Percentiles rank a stretch among this genome's conserved stretches.
These are phyloP conservation scores for Sus cebifrons DNA, from an alignment of 2,797 vertebrate genomes.

Conservation along the genomic window DNA sequence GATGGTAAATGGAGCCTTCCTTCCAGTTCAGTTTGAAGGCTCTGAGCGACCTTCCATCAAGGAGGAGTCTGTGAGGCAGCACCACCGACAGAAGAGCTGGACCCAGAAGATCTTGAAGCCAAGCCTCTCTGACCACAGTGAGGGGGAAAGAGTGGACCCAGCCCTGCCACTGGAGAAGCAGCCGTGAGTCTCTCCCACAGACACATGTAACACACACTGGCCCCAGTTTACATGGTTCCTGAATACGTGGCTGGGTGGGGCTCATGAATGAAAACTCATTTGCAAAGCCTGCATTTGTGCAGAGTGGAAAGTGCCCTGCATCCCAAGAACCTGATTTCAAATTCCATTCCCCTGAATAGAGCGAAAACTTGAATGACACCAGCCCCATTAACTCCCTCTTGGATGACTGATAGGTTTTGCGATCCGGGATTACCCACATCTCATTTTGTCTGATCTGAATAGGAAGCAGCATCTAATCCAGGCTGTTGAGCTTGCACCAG, in stretches of 20 bases:
- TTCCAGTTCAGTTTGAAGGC: slow-evolving; percentile 96
- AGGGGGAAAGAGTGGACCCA: slow-evolving; percentile 93
- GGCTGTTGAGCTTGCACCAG: background rate
- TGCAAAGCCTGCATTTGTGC: background rate
- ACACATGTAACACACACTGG: accelerated
- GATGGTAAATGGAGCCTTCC: slow-evolving; percentile 52
- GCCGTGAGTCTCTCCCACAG: slow-evolving; percentile 91
- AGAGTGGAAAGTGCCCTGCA: background rate
- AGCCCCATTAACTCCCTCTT: background rate
- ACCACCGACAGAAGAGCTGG: slow-evolving; percentile 95
- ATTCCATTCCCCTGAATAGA: background rate
- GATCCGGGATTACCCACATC: background rate
- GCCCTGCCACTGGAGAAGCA: slow-evolving; percentile 95
- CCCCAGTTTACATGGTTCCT: background rate
- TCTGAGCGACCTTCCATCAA: slow-evolving; percentile 90
- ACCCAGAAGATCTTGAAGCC: slow-evolving; percentile 94
- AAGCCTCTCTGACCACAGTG: slow-evolving; percentile 83
- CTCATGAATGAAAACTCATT: background rate
- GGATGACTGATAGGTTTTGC: background rate
- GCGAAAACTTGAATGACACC: background rate
- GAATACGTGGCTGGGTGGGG: background rate
- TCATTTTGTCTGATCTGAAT: background rate
- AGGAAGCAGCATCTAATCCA: background rate
- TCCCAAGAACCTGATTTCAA: background rate
- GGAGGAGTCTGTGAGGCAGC: slow-evolving; percentile 91